Base-by-base conservation (phyloP, 2,888 invertebrate genomes). In the Pelosia muscerda region DNA sequence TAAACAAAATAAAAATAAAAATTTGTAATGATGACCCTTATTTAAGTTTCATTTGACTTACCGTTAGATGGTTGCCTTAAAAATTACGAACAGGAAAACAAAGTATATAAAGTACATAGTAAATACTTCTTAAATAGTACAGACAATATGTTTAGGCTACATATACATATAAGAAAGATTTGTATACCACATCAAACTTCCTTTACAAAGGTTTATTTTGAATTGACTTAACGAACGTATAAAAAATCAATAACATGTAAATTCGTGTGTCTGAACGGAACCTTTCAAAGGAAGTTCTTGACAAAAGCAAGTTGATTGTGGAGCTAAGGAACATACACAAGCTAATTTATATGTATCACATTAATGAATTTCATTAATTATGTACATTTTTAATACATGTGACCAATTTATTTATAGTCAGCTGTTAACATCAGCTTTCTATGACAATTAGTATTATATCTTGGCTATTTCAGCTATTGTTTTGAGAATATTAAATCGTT, bases 171-270 rank as follows among this genome's bases (percentile, higher is more conserved):
- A n/a, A n/a, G n/a, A n/a, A n/a, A n/a, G n/a, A n/a, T n/a, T n/a
- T n/a, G n/a, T 49, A 49, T 72, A 80, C 69, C 34, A 31, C 72
- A 65, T 65, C 64, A 67, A 70, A 61, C 60, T 62, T 38, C 66
- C 63, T 73, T 65, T 68, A 66, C 26, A 64, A 31, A 71, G 66
- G 67, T 69, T 66, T 69, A 76, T 81, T 78, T 78, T 72, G 83
- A 84, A 86, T 86, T 83, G 86, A 86, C 90, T 89, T 90, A 91
- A 90, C 87, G 90, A 90, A 89, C 88, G 92, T 88, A 89, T 90
- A 93, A 94, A 93, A 93, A 94, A 91, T 93, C 94, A 95, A 94
- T 94, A 95, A 92, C 90, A 95, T 95, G 94, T 93, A 94, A 95
- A 95, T 94, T 88, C 85, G 86, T 86, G 88, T 88, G 87, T 88